phyloP scores from a whole-genome alignment of 2,113 vertebrate genomes.

The Xenotilapia longispinis region DNA sequence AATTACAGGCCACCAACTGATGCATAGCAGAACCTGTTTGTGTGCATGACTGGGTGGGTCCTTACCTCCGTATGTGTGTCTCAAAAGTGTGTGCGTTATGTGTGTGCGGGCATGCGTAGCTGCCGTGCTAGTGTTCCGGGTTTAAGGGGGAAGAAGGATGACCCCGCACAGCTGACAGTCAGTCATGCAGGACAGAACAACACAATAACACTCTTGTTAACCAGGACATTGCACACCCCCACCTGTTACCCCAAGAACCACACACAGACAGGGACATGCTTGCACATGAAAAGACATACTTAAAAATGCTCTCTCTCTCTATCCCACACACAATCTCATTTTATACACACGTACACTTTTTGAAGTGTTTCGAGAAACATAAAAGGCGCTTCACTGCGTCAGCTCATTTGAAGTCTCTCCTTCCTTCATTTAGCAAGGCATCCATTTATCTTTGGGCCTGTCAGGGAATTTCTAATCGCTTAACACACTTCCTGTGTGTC shows the following conservation, averaged over 20 bases:
- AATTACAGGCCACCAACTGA: constrained; percentile 62
- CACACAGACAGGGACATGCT: constrained; percentile 57
- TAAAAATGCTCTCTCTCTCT: not conserved
- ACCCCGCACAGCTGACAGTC: constrained; percentile 66
- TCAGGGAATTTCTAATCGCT: constrained; percentile 43
- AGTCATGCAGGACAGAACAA: constrained; percentile 69
- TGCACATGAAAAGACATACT: constrained; percentile 28
- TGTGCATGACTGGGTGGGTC: constrained; percentile 50
- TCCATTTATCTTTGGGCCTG: constrained; percentile 57
- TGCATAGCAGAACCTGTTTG: constrained; percentile 52
- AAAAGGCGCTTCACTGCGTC: constrained; percentile 9
- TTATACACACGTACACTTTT: constrained; percentile 4
- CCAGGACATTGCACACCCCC: constrained; percentile 60
- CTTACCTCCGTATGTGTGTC: constrained; percentile 20
- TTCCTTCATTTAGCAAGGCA: constrained; percentile 56
- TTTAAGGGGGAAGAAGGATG: constrained; percentile 55
- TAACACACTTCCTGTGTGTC: constrained; percentile 50
- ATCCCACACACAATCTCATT: not conserved
- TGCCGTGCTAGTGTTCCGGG: constrained; percentile 50
- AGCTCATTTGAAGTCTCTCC: constrained; percentile 60
- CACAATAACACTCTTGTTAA: constrained; percentile 71
- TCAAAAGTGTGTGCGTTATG: constrained; percentile 47
- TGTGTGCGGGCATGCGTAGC: constrained; percentile 61
- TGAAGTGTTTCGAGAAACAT: constrained; percentile 30
- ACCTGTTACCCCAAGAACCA: constrained; percentile 63